Conservation (phyloP, 2,113 vertebrate genomes). For the Amia ocellicauda region DNA sequence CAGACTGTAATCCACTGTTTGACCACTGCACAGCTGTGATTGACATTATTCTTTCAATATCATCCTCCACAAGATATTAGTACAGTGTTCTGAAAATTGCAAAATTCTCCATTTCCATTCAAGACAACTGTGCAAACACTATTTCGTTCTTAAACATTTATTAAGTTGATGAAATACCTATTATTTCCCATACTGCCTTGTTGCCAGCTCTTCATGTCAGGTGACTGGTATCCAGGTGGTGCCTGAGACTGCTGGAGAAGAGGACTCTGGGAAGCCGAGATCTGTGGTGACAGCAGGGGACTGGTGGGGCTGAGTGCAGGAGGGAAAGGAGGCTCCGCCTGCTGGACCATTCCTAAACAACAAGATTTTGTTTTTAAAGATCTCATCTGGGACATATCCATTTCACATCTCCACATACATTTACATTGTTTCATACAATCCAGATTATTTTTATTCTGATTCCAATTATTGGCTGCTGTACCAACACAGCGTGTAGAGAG, state of each 20-base stretch:
- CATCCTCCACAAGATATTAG: no score
- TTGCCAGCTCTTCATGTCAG: conserved; percentile 90
- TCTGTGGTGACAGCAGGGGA: conserved; percentile 83
- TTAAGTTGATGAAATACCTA: conserved; percentile 56
- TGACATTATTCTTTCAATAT: no score
- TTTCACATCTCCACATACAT: no score
- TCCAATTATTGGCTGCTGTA: no score
- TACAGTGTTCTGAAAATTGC: no score
- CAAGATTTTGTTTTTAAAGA: no score
- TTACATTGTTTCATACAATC: no score
- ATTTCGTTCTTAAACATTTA: not conserved
- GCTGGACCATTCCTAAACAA: conserved; percentile 75
- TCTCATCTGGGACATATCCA: no score
- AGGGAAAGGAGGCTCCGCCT: conserved; percentile 74
- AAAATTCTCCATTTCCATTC: not conserved
- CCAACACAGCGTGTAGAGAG: no score
- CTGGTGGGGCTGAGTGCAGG: conserved; percentile 83
- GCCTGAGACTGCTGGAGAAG: conserved; percentile 79
- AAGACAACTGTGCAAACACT: not conserved
- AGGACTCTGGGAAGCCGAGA: conserved; percentile 81
- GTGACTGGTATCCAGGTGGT: conserved; percentile 81
- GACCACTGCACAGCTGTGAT: no score
- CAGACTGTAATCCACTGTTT: no score
- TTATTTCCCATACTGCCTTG: conserved; percentile 73
- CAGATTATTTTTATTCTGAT: no score